Conservation (phyloP, 1,140 invertebrate species). For the Aphelenchoides besseyi region DNA sequence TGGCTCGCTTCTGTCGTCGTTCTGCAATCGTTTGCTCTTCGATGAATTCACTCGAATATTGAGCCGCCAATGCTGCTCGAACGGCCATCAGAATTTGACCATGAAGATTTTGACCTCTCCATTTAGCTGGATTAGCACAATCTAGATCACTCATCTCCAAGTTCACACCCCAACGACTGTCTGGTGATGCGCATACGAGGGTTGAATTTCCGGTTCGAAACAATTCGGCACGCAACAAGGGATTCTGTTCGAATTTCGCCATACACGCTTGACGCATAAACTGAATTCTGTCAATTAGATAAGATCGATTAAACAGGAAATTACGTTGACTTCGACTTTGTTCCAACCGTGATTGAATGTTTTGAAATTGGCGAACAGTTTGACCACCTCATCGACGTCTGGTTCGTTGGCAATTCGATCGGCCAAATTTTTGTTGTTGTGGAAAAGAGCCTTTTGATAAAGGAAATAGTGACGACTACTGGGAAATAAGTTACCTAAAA, state of each 20-base stretch:
- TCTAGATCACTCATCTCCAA: neutral
- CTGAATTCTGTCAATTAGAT: conserved; percentile 1
- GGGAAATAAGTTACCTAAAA: conserved; percentile 9
- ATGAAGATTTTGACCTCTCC: conserved; percentile 9
- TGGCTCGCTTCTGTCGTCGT: neutral
- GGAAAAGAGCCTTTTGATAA: conserved; percentile 16
- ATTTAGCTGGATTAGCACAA: conserved; percentile 5
- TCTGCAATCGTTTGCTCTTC: neutral
- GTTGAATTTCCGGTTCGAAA: conserved; percentile 14
- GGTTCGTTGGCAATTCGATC: neutral
- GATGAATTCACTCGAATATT: conserved; percentile 8
- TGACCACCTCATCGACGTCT: neutral
- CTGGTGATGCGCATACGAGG: neutral
- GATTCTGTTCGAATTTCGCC: conserved; percentile 18
- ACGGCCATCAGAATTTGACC: conserved; percentile 15
- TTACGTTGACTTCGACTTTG: conserved; percentile 4
- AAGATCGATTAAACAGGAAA: neutral
- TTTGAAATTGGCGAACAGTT: neutral
- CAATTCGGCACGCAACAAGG: neutral
- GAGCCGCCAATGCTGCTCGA: conserved; percentile 9
- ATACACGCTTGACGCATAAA: conserved; percentile 5
- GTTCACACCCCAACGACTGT: conserved; percentile 8
- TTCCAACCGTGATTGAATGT: neutral
- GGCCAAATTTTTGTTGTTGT: conserved; percentile 2
- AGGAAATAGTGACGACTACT: conserved; percentile 9